Base-by-base conservation (phyloP, 2,888 invertebrate genomes). In the Loripinus fragilis region DNA sequence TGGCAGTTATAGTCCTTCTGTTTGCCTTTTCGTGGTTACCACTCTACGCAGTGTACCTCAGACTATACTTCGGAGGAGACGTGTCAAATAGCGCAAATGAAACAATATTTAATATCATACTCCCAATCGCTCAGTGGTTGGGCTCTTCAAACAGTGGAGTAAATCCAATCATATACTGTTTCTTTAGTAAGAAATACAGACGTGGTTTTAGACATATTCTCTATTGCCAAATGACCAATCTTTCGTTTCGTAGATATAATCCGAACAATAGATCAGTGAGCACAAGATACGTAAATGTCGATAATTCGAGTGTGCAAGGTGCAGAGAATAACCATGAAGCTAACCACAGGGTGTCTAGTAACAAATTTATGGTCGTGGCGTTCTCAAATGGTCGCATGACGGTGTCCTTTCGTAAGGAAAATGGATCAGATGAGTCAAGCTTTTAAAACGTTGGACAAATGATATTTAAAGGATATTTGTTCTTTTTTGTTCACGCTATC, bases 111-210 rank as follows among this genome's bases (percentile, higher is more conserved):
- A 97, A 81, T 28, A 75, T 88, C 0, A 81, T 88, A n/a, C 96
- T 97, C 20, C 98, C 98, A 8, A 95, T 98, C 66, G 98, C 98
- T 0, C 98, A 98, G 93, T 98, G 98, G 98, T 94, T 98, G 66
- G 98, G 98, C 3, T 96, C 97, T 0, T 97, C 98, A 33, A 98
- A 98, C 94, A 97, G 97, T 30, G 98, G 98, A 95, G 97, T 98
- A 90, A 98, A 98, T 94, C 98, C 98, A 0, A 96, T 98, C 81
- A 95, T 98, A 74, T 98, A 98, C 93, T 97, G 98, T 1, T 98
- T 97, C 94, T 98, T 98, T 94, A 98, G 98, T 94, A 97, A 97
- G 93, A 98, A 98, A 93, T 98, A 97, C 93, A 95, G 98, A 5
- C 95, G 96, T 80, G 98, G 98, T 5, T 98, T 98, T 93, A 84